A percentile compares a stretch with the other conserved stretches of the same genome.
Conservation (phyloP, 2,888 invertebrate species). For the Amblyteles armatorius region DNA sequence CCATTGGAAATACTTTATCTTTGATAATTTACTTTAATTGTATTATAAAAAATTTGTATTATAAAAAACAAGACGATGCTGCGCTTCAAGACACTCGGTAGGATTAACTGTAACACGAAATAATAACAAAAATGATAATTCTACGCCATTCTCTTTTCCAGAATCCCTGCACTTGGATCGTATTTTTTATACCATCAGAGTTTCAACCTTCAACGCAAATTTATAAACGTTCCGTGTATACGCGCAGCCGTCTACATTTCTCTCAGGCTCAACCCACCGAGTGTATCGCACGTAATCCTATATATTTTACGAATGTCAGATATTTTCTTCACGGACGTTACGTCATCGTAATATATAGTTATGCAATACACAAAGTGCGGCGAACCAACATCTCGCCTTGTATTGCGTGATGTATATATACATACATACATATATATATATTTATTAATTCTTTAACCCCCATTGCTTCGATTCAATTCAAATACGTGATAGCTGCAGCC, state of each 20-base stretch:
- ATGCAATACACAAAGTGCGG: constrained; percentile 24
- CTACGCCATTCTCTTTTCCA: constrained; percentile 51
- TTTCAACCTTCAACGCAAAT: constrained; percentile 53
- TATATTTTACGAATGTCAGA: constrained; percentile 57
- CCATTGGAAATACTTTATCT: too few relatives aligned
- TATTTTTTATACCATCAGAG: constrained; percentile 60
- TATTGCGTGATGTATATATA: not conserved
- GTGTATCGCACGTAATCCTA: constrained; percentile 44
- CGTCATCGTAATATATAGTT: constrained; percentile 37
- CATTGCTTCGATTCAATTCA: constrained; percentile 33
- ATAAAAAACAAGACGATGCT: constrained; percentile 34
- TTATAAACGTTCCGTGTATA: not conserved
- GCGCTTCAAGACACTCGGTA: constrained; percentile 25
- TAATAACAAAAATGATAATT: constrained; percentile 55
- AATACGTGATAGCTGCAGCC: constrained; percentile 29
- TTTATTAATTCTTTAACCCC: not conserved
- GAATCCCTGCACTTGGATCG: constrained; percentile 37
- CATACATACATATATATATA: not conserved
- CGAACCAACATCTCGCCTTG: constrained; percentile 22
- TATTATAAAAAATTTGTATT: too few relatives aligned
- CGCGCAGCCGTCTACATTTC: not conserved
- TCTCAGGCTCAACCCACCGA: constrained; percentile 6
- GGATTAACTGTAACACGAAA: constrained; percentile 31
- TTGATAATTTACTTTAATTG: too few relatives aligned
- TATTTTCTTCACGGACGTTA: constrained; percentile 53